These are phyloP conservation scores for human (Homo sapiens) DNA, from an alignment of 2,113 vertebrate species.

Conservation along the genomic window GRCh38 chr2:84881001-84881500, in stretches of 20 bases:
- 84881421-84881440: neutral
- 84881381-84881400: neutral
- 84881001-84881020: neutral
- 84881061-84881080: neutral
- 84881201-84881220: fast-evolving
- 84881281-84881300: neutral
- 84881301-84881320: neutral
- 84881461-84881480: neutral
- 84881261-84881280: neutral
- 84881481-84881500: neutral
- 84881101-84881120: neutral
- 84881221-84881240: neutral
- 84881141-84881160: neutral
- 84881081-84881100: neutral
- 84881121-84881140: neutral
- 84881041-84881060: neutral
- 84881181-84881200: neutral
- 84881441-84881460: neutral
- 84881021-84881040: neutral
- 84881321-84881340: neutral
- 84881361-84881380: neutral
- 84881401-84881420: neutral
- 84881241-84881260: fast-evolving
- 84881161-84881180: neutral
- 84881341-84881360: neutral